Conservation (phyloP, 2,113 vertebrate genomes). For the Datnioides undecimradiatus region DNA sequence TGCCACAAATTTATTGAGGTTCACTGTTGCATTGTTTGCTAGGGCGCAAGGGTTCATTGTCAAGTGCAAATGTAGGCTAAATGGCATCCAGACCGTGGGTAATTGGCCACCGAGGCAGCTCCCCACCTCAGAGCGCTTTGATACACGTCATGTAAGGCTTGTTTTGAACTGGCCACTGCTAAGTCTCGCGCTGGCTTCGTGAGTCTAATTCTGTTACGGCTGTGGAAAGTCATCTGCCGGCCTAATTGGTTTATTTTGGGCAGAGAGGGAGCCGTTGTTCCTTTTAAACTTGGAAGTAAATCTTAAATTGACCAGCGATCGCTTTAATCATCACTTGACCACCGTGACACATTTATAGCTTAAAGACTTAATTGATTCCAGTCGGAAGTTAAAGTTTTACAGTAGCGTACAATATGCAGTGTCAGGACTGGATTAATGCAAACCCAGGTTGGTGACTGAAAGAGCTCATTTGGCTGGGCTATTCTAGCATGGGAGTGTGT, state of each 20-base stretch:
- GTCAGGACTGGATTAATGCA: constrained; percentile 28
- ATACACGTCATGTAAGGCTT: constrained; percentile 23
- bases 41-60: constrained; percentile 41
- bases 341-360: constrained; percentile 42
- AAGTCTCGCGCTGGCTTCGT: constrained; percentile 11
- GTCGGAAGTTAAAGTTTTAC: constrained; percentile 33
- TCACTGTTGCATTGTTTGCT: constrained; percentile 49
- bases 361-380: constrained; percentile 57
- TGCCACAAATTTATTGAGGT: constrained; percentile 51
- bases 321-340: constrained; percentile 51
- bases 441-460: constrained; percentile 14
- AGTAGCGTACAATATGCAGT: constrained; percentile 51
- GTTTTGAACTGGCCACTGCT: constrained; percentile 55
- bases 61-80: constrained; percentile 46
- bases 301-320: constrained; percentile 19
- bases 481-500: not conserved
- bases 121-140: constrained; percentile 42
- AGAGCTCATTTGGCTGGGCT: not conserved
- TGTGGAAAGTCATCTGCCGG: constrained; percentile 35
- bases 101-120: constrained; percentile 59
- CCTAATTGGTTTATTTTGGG: constrained; percentile 42
- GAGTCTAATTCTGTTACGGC: constrained; percentile 22
- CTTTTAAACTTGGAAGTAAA: constrained; percentile 28
- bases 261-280: constrained; percentile 18
- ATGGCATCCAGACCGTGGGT: constrained; percentile 49